These are phyloP conservation scores for Panzeria rudis DNA, from an alignment of 2,888 invertebrate species.

Conservation along the genomic window DNA sequence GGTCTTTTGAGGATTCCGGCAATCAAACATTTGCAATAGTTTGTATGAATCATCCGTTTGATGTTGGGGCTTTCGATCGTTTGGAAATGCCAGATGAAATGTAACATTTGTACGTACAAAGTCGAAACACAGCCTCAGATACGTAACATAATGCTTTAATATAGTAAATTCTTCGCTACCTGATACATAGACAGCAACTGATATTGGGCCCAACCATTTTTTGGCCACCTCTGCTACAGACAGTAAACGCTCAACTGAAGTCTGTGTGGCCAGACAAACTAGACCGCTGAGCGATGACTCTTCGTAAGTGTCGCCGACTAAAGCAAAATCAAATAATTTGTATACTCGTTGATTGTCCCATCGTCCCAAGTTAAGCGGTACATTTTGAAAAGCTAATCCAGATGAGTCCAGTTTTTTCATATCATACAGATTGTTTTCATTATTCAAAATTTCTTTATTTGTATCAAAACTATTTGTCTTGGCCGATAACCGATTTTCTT, in stretches of 20 bases:
- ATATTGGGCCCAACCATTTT: conserved; percentile 94
- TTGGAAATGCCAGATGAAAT: conserved; percentile 90
- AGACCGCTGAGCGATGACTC: conserved; percentile 79
- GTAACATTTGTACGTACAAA: conserved; percentile 89
- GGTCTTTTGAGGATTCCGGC: conserved; percentile 88
- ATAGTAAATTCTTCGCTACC: conserved; percentile 91
- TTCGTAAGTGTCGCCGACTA: conserved; percentile 87
- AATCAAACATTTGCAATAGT: conserved; percentile 87
- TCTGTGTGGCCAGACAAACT: conserved; percentile 93
- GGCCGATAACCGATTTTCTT: background rate
- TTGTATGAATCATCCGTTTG: conserved; percentile 86
- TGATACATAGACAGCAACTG: conserved; percentile 91
- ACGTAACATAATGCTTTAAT: conserved; percentile 89
- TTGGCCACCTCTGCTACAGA: conserved; percentile 91
- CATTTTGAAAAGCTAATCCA: conserved; percentile 84
- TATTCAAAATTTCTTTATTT: too few species aligned
- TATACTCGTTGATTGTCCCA: conserved; percentile 90
- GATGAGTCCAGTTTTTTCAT: conserved; percentile 53
- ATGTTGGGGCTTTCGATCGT: conserved; percentile 78
- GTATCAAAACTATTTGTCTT: background rate
- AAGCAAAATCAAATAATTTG: conserved; percentile 89
- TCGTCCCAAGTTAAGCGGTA: conserved; percentile 88
- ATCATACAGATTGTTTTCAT: conserved; percentile 35
- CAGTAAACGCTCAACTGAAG: conserved; percentile 91
- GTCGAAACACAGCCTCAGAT: conserved; percentile 90